A percentile compares a stretch with the other conserved stretches of the same genome.
These are phyloP conservation scores for Scaptomyza caliginosa DNA, from an alignment of 2,888 invertebrate species.

Conservation along the genomic window DNA sequence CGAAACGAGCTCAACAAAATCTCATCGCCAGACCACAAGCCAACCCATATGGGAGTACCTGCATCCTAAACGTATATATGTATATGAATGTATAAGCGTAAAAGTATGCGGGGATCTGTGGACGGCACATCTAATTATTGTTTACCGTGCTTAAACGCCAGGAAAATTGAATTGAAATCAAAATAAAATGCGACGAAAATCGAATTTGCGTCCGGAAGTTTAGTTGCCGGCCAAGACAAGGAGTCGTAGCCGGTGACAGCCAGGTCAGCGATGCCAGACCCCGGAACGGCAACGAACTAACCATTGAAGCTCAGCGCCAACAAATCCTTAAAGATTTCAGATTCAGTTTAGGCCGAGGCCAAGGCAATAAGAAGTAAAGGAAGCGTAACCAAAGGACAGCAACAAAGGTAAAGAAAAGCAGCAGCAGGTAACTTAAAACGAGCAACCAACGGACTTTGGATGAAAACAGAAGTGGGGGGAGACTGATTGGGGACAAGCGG, in stretches of 20 bases:
- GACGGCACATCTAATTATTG: constrained; percentile 76
- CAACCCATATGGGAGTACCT: constrained; percentile 24
- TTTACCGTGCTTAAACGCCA: constrained; percentile 77
- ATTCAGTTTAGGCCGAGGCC: constrained; percentile 45
- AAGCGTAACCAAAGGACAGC: constrained; percentile 58
- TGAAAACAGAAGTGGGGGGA: neutral
- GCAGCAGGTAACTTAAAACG: constrained; percentile 58
- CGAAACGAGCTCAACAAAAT: constrained; percentile 60
- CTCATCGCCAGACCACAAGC: constrained; percentile 46
- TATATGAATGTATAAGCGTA: constrained; percentile 7
- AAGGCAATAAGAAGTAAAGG: constrained; percentile 59
- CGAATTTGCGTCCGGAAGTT: constrained; percentile 75
- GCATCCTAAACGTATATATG: constrained; percentile 24
- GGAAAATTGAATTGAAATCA: constrained; percentile 79
- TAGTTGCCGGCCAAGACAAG: constrained; percentile 44
- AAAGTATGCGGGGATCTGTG: constrained; percentile 40
- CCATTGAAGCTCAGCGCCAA: constrained; percentile 14
- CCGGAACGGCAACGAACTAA: constrained; percentile 4
- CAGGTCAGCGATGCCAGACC: constrained; percentile 27
- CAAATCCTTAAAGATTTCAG: constrained; percentile 72
- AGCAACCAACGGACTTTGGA: constrained; percentile 1
- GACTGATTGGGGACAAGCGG: neutral
- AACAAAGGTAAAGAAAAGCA: constrained; percentile 5
- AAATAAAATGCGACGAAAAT: constrained; percentile 72
- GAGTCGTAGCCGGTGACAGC: constrained; percentile 43